Evolutionary conservation across 2,797 vertebrate species (phyloP).

Genomic region (Myripristis murdjan): DNA sequence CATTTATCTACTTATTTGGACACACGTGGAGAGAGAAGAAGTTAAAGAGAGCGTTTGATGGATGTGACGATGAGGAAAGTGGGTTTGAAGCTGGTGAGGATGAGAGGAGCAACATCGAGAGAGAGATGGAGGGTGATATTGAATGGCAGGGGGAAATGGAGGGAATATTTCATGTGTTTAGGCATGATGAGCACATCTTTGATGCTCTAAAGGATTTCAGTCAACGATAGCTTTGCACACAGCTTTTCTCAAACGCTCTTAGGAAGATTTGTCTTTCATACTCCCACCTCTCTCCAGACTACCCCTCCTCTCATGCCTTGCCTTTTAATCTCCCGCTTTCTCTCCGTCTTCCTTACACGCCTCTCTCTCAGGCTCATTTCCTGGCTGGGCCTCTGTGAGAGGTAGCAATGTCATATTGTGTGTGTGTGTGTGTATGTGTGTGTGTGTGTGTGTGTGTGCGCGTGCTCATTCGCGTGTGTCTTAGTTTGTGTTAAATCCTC

Average conservation of each 20-base stretch:
- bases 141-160: conserved; percentile 17
- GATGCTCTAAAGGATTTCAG: conserved; percentile 81
- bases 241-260: conserved; percentile 78
- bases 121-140: conserved; percentile 16
- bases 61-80: conserved; percentile 32
- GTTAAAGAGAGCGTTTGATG: conserved; percentile 13
- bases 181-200: conserved; percentile 76
- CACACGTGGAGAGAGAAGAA: conserved; percentile 1
- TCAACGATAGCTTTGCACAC: conserved; percentile 76
- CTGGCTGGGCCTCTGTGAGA: conserved; percentile 69
- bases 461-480: conserved; percentile 39
- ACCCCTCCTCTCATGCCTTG: conserved; percentile 77
- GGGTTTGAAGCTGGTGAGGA: conserved; percentile 46
- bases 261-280: conserved; percentile 86
- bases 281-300: conserved; percentile 82
- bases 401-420: conserved; percentile 56
- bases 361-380: conserved; percentile 71
- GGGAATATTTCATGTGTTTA: conserved; percentile 67
- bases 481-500: conserved; percentile 75
- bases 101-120: conserved; percentile 24
- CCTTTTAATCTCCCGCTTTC: conserved; percentile 78
- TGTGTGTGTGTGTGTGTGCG: conserved; percentile 11
- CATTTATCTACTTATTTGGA: conserved; percentile 35
- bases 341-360: conserved; percentile 66
- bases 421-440: no score